phyloP scores from a whole-genome alignment of 2,113 vertebrate species.

The Cryptoleucopteryx plumbea region DNA sequence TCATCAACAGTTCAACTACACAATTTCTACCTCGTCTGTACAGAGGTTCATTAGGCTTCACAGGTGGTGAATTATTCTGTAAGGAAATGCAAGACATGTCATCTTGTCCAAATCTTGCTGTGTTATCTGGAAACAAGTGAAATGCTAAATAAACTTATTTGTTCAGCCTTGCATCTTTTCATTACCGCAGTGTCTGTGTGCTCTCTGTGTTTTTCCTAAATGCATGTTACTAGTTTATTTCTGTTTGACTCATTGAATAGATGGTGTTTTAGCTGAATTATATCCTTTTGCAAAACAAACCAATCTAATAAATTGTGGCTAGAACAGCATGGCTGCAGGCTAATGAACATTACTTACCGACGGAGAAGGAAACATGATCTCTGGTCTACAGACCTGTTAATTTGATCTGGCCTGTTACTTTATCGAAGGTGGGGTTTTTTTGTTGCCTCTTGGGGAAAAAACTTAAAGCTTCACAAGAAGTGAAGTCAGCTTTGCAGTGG shows the following conservation, averaged over 20 bases:
- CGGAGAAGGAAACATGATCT: slow-evolving; percentile 25
- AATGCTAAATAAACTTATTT: neutral
- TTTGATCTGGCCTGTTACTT: slow-evolving; percentile 26
- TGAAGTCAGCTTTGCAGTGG: neutral
- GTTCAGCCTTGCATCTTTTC: neutral
- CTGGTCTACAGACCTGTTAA: neutral
- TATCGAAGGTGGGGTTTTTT: neutral
- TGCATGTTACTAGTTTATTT: neutral
- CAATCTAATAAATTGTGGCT: neutral
- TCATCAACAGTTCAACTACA: neutral
- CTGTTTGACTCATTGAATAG: neutral
- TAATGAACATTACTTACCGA: slow-evolving; percentile 31
- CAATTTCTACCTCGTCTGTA: neutral
- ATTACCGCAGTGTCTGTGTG: neutral
- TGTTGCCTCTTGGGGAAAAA: neutral
- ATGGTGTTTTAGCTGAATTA: neutral
- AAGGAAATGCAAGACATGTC: neutral
- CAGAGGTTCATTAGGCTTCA: neutral
- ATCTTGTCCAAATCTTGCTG: neutral
- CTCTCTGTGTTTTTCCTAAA: neutral
- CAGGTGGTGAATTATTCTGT: neutral
- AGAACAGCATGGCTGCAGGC: neutral
- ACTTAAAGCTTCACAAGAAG: neutral
- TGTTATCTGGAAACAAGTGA: neutral
- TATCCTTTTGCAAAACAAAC: neutral